Evolutionary conservation across 2,113 vertebrate genomes (phyloP), one percentile per base, ranked within the genome.

Genomic region (Cyanoderma ruficeps): DNA sequence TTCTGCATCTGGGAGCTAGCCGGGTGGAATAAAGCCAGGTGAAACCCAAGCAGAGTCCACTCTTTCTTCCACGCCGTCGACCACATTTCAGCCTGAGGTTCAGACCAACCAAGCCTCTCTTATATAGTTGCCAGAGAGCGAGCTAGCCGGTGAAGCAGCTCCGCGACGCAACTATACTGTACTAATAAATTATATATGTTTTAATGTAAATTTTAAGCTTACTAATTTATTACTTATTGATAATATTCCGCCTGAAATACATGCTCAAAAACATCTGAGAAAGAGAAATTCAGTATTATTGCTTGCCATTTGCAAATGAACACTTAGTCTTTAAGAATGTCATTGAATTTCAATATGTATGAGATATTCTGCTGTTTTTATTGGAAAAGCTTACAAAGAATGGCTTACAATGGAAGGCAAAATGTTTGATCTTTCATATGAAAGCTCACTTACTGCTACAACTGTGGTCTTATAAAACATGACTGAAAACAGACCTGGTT

Each of bases 301-400:
- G 33, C 78, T 90, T 90, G 21, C 70, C 37, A 47, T 70, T 79
- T 96, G 82, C 71, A 93, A 96, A 86, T 90, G 90, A 94, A 53
- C 4, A 0, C 39, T 91, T 74, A 93, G 85, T 90, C 90, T 90
- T 94, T 93, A 83, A 92, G 92, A 96, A 90, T 89, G 72, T 57
- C 13, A 0, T 89, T 85, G 56, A 87, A 93, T 94, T 97, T 86
- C 94, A 96, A 86, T 94, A 95, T 90, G 82, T 96, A 95, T 96
- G 94, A 97, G 95, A 95, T 82, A 94, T 92, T 97, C 88, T 89
- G 71, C 87, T 94, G 82, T 92, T 96, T 97, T 96, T 88, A 86
- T 94, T 93, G 93, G 82, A 92, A 95, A 95, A 89, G 50, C 86
- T 94, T 92, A 81, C 64, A 94, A 96, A 94, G 95, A 92, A 86